Conservation (phyloP, 2,113 vertebrate species). For the Coturnix japonica region DNA sequence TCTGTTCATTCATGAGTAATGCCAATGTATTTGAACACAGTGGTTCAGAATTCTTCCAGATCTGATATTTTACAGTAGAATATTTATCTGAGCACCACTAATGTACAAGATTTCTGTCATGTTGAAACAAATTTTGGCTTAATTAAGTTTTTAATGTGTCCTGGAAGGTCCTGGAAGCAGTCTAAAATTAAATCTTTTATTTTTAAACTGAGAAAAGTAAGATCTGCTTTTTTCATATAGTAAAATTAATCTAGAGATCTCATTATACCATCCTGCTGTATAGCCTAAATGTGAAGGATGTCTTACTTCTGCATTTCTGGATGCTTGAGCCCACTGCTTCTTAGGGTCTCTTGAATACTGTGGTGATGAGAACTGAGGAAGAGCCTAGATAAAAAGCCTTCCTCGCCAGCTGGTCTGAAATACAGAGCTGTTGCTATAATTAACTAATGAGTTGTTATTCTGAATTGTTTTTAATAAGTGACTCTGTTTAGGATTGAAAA, state of each 20-base stretch:
- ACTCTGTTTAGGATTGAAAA: constrained; percentile 46
- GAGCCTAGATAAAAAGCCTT: constrained; percentile 25
- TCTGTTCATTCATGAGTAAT: background rate
- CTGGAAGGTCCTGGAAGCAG: background rate
- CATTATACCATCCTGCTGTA: background rate
- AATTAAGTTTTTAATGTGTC: background rate
- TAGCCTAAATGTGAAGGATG: constrained; percentile 40
- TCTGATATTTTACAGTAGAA: background rate
- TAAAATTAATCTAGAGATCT: constrained; percentile 6
- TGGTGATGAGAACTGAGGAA: constrained; percentile 38
- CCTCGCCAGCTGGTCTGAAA: constrained; percentile 55
- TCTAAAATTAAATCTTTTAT: background rate
- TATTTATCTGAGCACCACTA: background rate
- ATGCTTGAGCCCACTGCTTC: constrained; percentile 3
- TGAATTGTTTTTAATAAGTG: constrained; percentile 49
- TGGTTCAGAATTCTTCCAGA: background rate
- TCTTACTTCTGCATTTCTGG: constrained; percentile 46
- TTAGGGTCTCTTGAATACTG: constrained; percentile 23
- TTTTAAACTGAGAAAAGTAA: background rate
- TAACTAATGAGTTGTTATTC: constrained; percentile 62
- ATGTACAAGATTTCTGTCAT: background rate
- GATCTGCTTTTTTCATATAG: background rate
- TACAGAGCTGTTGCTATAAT: constrained; percentile 52
- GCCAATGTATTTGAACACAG: background rate
- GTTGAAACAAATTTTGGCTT: background rate